A percentile compares a stretch with the other conserved stretches of the same genome.
phyloP scores from a whole-genome alignment of 2,888 invertebrate genomes.

The Lasioglossum oenotherae region DNA sequence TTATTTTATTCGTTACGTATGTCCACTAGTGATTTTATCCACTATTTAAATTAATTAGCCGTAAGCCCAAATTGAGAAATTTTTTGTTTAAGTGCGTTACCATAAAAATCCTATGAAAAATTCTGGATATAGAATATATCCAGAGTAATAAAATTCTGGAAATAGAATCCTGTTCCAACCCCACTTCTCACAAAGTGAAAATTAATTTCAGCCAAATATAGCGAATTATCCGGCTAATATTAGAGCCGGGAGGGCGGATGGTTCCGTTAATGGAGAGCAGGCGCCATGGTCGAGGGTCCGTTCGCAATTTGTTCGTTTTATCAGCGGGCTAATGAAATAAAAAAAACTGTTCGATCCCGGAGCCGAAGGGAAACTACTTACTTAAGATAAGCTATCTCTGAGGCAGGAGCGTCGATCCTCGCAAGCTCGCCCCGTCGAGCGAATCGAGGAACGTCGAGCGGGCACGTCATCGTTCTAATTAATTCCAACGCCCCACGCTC shows the following conservation, averaged over 20 bases:
- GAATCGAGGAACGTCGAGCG: conserved; percentile 44
- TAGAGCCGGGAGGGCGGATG: conserved; percentile 22
- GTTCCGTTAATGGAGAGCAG: conserved; percentile 22
- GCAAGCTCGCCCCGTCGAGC: conserved; percentile 32
- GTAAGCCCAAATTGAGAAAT: too few relatives aligned
- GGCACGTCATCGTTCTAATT: conserved; percentile 80
- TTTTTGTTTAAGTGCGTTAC: too few relatives aligned
- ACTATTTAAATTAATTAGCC: too few relatives aligned
- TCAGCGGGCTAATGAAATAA: conserved; percentile 24
- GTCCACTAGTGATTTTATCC: too few relatives aligned
- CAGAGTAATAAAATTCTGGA: too few relatives aligned
- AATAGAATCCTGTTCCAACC: too few relatives aligned
- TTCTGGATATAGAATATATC: too few relatives aligned
- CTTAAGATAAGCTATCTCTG: conserved; percentile 68
- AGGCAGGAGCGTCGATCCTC: conserved; percentile 48
- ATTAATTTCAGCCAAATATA: neutral
- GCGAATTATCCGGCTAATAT: conserved; percentile 43
- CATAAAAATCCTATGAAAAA: neutral
- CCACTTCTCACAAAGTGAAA: neutral
- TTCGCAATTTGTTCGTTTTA: conserved; percentile 66
- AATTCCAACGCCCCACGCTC: conserved; percentile 77
- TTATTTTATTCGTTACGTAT: too few relatives aligned
- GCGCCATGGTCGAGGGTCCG: conserved; percentile 41
- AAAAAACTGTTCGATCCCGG: neutral
- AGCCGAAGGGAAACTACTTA: conserved; percentile 59